These are phyloP conservation scores for Nymphalis io DNA, from an alignment of 1,140 invertebrate genomes.

Conservation along the genomic window DNA sequence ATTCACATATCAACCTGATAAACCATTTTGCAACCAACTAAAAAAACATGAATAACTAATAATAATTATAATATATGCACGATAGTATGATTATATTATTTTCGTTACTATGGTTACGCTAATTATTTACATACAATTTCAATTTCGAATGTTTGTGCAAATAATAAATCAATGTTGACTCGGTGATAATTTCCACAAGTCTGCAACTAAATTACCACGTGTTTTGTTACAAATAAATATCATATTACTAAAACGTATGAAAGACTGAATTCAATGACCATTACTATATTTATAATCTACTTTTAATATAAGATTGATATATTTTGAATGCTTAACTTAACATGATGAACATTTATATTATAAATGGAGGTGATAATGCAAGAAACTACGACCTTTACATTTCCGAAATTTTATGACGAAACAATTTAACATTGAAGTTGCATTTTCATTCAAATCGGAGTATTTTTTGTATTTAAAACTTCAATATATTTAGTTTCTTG, in stretches of 20 bases:
- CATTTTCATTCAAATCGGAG: background rate
- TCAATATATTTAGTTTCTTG: background rate
- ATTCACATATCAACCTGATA: too few species aligned
- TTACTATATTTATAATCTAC: too few species aligned
- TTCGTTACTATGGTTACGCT: background rate
- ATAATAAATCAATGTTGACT: slow-evolving; percentile 7
- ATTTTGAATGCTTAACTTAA: too few species aligned
- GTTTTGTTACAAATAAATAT: slow-evolving; percentile 2
- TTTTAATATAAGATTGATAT: too few species aligned
- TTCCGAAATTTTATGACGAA: background rate
- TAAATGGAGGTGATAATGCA: background rate
- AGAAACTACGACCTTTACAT: background rate
- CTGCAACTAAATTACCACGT: slow-evolving; percentile 14
- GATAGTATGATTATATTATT: background rate
- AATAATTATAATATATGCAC: too few species aligned
- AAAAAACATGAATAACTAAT: too few species aligned
- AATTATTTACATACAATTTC: slow-evolving; percentile 2
- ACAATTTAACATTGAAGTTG: background rate
- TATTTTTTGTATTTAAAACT: background rate
- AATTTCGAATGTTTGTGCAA: slow-evolving; percentile 3
- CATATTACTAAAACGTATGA: background rate
- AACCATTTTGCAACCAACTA: too few species aligned
- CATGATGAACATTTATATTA: too few species aligned
- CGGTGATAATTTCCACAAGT: slow-evolving; percentile 9
- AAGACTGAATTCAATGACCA: background rate